Base-by-base conservation (phyloP, 2,888 invertebrate species). In the Mesorhabditis sp. region DNA sequence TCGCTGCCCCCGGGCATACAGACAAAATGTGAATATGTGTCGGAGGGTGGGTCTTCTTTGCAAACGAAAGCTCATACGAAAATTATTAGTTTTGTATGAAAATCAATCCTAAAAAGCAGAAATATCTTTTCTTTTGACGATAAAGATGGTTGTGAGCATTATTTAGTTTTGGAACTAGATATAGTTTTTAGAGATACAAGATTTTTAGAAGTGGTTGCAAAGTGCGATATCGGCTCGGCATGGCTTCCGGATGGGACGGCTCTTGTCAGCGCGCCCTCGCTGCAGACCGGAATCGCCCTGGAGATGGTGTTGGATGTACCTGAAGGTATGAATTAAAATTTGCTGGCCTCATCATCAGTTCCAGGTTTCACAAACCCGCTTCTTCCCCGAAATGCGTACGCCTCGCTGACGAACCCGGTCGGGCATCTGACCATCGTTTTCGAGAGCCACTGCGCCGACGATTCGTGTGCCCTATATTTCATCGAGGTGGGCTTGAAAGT, bases 231-330 rank as follows among this genome's bases (percentile, higher is more conserved):
- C 10, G 76, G 78, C 4, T 84, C 86, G 13, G 84, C 87, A 4
- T 90, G 90, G 90, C 86, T 88, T 68, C 84, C 88, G 5, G 86
- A 86, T 7, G 88, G 89, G 4, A 87, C 88, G 69, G 86, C 88
- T 69, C 86, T 90, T 45, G 86, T 87, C 66, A 88, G 88, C 61
- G 88, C 88, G 5, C 87, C 87, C 66, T 88, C 89, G 0, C 87
- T 89, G 67, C 84, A 86, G 4, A 86, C 87, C 71, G 87, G 88
- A 73, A 87, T 88, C 4, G 89, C 88, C 69, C 83, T 89, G 4
- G 87, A 89, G 42, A 81, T 89, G 63, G 86, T 87, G 6, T 77
- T 89, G 5, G 82, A 85, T 28, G 86, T 89, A 3, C 86, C 86
- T 45, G 89, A 89, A 67, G 80, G 72, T 72, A 15, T 13, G 63